Evolutionary conservation across 2,888 invertebrate species (phyloP).

Genomic region (Gryllus longicercus): DNA sequence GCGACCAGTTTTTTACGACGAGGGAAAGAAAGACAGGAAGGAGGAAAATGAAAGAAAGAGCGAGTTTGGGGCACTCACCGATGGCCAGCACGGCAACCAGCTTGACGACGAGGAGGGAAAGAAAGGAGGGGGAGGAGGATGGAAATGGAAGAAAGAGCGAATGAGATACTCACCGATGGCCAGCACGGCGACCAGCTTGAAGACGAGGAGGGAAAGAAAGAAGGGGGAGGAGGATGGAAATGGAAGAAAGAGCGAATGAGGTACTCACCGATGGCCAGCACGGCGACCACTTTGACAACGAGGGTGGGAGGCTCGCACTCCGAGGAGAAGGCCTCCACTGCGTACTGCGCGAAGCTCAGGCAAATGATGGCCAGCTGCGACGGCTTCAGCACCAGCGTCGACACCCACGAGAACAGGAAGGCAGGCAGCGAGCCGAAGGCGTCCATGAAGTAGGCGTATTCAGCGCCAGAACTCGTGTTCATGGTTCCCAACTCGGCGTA

Average conservation of each 20-base stretch:
- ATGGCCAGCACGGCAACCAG: slow-evolving; percentile 86
- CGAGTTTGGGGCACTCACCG: slow-evolving; percentile 53
- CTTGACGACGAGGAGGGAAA: slow-evolving; percentile 71
- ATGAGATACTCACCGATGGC: slow-evolving; percentile 66
- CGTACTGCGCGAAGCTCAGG: slow-evolving; percentile 89
- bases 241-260: too few species aligned
- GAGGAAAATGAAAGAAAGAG: too few species aligned
- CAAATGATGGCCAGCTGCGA: slow-evolving; percentile 93
- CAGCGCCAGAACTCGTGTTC: slow-evolving; percentile 92
- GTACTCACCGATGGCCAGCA: slow-evolving; percentile 75
- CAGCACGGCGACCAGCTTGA: slow-evolving; percentile 83
- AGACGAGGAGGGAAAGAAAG: slow-evolving; percentile 53
- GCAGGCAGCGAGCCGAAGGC: slow-evolving; percentile 89
- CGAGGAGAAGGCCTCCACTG: slow-evolving; percentile 82
- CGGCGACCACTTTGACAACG: slow-evolving; percentile 83
- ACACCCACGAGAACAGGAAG: slow-evolving; percentile 91
- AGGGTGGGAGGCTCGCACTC: slow-evolving; percentile 81
- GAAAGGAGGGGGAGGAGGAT: too few species aligned
- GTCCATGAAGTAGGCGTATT: slow-evolving; percentile 94
- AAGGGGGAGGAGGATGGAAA: too few species aligned
- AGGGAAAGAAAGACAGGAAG: slow-evolving; percentile 45
- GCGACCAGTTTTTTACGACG: slow-evolving; percentile 86
- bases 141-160: too few species aligned
- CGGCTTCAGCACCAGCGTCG: slow-evolving; percentile 86
- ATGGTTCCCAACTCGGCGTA: slow-evolving; percentile 94